A percentile compares a stretch with the other conserved stretches of the same genome.
Evolutionary conservation across 2,888 invertebrate species (phyloP).

Genomic region (Acleris cristana): DNA sequence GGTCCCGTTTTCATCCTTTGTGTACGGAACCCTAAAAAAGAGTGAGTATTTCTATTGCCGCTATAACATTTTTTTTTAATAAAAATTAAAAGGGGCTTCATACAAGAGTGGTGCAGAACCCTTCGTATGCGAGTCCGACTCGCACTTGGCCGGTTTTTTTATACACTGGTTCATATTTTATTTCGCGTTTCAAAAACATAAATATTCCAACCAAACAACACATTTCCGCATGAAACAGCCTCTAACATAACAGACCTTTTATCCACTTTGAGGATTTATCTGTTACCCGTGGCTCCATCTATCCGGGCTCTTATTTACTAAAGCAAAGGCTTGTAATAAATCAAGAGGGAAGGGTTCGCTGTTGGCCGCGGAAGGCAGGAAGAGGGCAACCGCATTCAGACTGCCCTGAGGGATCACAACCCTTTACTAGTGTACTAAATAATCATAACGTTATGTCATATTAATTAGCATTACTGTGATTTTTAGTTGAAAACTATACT

Average conservation of each 20-base stretch:
- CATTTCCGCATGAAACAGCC: background rate
- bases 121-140: too few relatives aligned
- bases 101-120: too few relatives aligned
- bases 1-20: too few relatives aligned
- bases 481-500: too few relatives aligned
- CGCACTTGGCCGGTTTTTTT: too few relatives aligned
- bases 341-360: conserved; percentile 65
- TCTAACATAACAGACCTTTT: conserved; percentile 17
- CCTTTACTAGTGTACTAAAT: conserved; percentile 26
- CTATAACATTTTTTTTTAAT: too few relatives aligned
- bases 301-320: conserved; percentile 36
- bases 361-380: conserved; percentile 41
- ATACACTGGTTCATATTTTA: too few relatives aligned
- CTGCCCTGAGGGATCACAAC: conserved; percentile 38
- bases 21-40: too few relatives aligned
- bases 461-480: too few relatives aligned
- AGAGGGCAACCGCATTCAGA: conserved; percentile 48
- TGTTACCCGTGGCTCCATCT: conserved; percentile 4
- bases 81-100: too few relatives aligned
- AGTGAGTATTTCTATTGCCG: too few relatives aligned
- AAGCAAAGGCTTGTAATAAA: conserved; percentile 56
- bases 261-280: conserved; percentile 20
- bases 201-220: background rate
- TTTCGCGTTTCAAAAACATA: too few relatives aligned
- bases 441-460: conserved; percentile 22